Conservation (phyloP, 2,888 invertebrate genomes). For the Strigamia crassipes region DNA sequence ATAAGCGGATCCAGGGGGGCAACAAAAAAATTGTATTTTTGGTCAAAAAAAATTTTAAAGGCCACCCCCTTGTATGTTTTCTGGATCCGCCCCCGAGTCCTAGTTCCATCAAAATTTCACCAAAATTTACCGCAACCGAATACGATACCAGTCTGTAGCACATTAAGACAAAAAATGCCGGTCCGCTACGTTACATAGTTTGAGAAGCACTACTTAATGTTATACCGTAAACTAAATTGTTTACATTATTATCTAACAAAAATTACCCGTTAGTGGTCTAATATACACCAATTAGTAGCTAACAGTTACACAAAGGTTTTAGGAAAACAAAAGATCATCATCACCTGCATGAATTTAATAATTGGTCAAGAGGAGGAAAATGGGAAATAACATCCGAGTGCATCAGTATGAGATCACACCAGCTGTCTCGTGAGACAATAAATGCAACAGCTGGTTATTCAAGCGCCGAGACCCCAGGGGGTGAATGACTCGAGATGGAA, state of each 20-base stretch:
- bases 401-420: conserved; percentile 31
- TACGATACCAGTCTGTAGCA: no score
- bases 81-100: no score
- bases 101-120: no score
- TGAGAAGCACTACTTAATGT: no score
- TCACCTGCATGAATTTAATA: conserved; percentile 34
- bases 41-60: no score
- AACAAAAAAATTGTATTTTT: no score
- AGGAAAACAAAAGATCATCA: conserved; percentile 17
- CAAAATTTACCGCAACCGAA: no score
- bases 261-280: not conserved
- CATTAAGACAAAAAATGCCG: no score
- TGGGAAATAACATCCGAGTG: conserved; percentile 21
- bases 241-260: not conserved
- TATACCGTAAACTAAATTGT: no score
- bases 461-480: not conserved
- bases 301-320: not conserved
- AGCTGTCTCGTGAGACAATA: conserved; percentile 17
- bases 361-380: conserved; percentile 9
- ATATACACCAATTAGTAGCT: not conserved
- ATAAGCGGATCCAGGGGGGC: no score
- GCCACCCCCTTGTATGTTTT: no score
- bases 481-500: conserved; percentile 29
- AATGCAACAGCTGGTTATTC: conserved; percentile 15
- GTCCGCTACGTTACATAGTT: no score